These are phyloP conservation scores for Zele albiditarsus DNA, from an alignment of 2,888 invertebrate genomes.

Conservation along the genomic window DNA sequence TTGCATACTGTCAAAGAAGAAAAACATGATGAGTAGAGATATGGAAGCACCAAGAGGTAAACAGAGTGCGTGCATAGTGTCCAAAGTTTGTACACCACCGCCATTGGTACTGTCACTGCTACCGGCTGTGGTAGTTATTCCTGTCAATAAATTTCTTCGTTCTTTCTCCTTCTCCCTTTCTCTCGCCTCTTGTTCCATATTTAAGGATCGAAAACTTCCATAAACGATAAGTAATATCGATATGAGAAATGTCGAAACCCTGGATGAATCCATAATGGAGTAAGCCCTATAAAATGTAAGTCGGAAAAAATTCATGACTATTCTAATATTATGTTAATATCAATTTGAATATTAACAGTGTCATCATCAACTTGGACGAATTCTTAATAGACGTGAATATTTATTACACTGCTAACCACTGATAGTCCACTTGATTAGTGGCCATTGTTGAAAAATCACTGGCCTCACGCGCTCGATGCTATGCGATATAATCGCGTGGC, in stretches of 20 bases:
- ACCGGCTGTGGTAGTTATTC: conserved; percentile 73
- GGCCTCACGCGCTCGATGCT: conserved; percentile 65
- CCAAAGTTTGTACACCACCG: conserved; percentile 87
- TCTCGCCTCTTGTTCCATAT: conserved; percentile 95
- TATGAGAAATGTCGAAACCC: conserved; percentile 97
- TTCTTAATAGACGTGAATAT: conserved; percentile 31
- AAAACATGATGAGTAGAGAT: conserved; percentile 97
- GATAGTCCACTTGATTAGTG: conserved; percentile 74
- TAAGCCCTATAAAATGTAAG: conserved; percentile 81
- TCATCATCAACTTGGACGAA: conserved; percentile 33
- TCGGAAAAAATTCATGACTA: conserved; percentile 8
- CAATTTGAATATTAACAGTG: neutral
- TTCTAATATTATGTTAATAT: conserved; percentile 4
- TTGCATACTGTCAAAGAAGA: conserved; percentile 99
- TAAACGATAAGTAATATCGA: conserved; percentile 98
- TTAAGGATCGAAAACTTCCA: conserved; percentile 96
- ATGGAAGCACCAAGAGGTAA: conserved; percentile 96
- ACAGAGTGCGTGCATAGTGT: conserved; percentile 97
- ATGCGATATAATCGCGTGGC: conserved; percentile 64
- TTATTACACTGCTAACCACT: conserved; percentile 69
- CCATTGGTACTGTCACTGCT: conserved; percentile 62
- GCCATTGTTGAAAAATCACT: conserved; percentile 70
- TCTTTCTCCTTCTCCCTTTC: conserved; percentile 86
- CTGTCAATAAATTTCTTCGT: conserved; percentile 79
- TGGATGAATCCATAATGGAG: conserved; percentile 97